Conservation (phyloP, 1,140 invertebrate species). For the Drosophila murphyi region DNA sequence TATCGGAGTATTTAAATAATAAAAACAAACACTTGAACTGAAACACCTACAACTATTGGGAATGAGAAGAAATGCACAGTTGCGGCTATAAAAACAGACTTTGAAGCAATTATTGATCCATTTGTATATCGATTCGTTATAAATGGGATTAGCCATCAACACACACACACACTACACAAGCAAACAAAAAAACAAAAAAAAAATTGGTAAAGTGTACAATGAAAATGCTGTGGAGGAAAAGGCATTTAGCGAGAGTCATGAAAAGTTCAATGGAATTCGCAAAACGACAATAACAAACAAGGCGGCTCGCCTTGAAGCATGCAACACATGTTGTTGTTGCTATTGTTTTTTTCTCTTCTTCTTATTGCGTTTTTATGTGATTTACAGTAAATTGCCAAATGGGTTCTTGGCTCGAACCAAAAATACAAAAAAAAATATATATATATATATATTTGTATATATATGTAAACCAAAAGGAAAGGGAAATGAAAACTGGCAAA, state of each 20-base stretch:
- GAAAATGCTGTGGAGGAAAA: background rate
- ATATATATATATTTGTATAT: background rate
- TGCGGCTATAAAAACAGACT: too few species aligned
- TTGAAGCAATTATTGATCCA: too few species aligned
- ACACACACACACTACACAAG: background rate
- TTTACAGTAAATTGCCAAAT: constrained; percentile 62
- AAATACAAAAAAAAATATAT: constrained; percentile 5
- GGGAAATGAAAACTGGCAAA: constrained; percentile 74
- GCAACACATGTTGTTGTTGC: constrained; percentile 26
- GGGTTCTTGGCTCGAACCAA: constrained; percentile 27
- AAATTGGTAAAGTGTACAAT: constrained; percentile 10
- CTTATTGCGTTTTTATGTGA: constrained; percentile 46
- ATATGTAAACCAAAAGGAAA: constrained; percentile 6
- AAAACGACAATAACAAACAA: constrained; percentile 6
- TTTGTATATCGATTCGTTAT: too few species aligned
- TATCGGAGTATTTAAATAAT: too few species aligned
- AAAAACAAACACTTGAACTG: too few species aligned
- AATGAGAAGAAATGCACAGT: too few species aligned
- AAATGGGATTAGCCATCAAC: too few species aligned
- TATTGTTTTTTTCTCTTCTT: constrained; percentile 20
- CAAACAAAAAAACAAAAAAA: background rate
- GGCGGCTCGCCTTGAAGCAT: constrained; percentile 44
- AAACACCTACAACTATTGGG: too few species aligned
- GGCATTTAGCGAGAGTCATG: background rate
- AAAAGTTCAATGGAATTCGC: constrained; percentile 28